Evolutionary conservation across 2,113 vertebrate genomes (phyloP), one percentile per base, ranked within the genome.

Genomic region (Apodemus sylvaticus): DNA sequence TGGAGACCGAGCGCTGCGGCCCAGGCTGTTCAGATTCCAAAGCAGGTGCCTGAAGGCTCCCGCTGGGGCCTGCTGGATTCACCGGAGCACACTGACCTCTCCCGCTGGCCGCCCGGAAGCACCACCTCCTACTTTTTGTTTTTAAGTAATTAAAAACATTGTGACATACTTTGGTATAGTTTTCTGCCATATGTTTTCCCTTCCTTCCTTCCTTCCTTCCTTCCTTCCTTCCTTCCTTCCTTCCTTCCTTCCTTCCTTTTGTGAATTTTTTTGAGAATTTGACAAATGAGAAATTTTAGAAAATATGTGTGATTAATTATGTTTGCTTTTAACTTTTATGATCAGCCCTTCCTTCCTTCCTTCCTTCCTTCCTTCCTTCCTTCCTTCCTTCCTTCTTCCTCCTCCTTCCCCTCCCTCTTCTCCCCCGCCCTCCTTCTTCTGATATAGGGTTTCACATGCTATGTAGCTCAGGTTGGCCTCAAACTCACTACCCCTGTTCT

Each of bases 131-230:
- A 19, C 19, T 90, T 64, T 39, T 22, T 85, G 24, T 7, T 64
- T 94, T 95, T 76, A 90, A 90, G 7, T 68, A 94, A 64, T 81
- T 94, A 86, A 48, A 48, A 48, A 48, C 45, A 94, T 31, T 91
- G 83, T 62, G 19, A 76, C 78, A 26, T 76, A 26, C 34, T 29
- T 81, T 89, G 6, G 16, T 36, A 39, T 74, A 31, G 19, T 87
- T 71, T 39, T 82, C 78, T 82, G 78, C 34, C 22, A n/a, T 71
- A 7, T n/a, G 6, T 71, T 9, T 24, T 19, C 24, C 68, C 20
- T 29, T 10, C 31, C 16, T 51, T 9, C 48, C 31, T 51, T 12
- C 73, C 14, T 70, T 20, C 31, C 2, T 71, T n/a, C 17, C 1
- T 39, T n/a, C 3, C 7, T 34, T 2, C 20, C 9, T 26, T 1